Conservation (phyloP, 2,888 invertebrate genomes). For the Tipula confusa region DNA sequence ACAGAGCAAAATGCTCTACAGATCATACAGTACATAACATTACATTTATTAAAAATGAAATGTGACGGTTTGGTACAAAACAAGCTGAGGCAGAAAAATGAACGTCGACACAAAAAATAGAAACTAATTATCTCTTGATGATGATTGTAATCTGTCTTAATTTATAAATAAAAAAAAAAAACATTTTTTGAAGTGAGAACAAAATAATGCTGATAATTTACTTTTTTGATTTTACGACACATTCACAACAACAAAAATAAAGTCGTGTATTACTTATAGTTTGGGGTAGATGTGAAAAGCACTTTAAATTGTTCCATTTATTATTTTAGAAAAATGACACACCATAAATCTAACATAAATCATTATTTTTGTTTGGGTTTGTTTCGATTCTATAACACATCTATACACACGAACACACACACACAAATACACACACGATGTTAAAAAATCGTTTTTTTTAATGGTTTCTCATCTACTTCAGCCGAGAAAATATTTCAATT, state of each 20-base stretch:
- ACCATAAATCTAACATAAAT: constrained; percentile 25
- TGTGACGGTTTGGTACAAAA: neutral
- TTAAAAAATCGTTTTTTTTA: neutral
- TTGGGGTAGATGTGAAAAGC: neutral
- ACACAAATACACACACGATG: neutral
- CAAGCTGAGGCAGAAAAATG: neutral
- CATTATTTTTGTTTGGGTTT: neutral
- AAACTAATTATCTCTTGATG: neutral
- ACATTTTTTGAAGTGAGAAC: constrained; percentile 25
- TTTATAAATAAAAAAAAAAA: neutral
- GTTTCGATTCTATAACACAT: neutral
- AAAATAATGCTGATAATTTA: constrained; percentile 25
- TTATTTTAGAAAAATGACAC: constrained; percentile 12
- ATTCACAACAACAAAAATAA: neutral
- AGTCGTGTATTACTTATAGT: neutral
- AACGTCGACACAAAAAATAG: neutral
- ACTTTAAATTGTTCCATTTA: constrained; percentile 25
- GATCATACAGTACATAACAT: no score
- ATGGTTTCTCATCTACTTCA: neutral
- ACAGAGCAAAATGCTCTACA: no score
- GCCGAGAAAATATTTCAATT: neutral
- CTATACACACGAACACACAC: neutral
- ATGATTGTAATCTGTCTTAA: constrained; percentile 25
- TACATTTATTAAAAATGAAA: neutral
- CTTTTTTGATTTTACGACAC: constrained; percentile 16